These are phyloP conservation scores for Luffia ferchaultella DNA, from an alignment of 2,888 invertebrate species.

Conservation along the genomic window DNA sequence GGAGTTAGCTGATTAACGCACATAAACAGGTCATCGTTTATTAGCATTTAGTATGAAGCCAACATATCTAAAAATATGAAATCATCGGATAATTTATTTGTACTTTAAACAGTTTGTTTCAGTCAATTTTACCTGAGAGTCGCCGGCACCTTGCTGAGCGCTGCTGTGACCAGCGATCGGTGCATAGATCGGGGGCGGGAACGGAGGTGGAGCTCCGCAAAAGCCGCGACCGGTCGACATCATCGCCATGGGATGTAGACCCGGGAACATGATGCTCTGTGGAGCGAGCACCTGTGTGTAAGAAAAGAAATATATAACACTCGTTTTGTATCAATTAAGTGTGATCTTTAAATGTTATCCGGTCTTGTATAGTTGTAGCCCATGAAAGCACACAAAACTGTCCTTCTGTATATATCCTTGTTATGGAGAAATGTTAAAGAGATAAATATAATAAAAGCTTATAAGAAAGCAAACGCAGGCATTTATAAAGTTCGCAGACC, in stretches of 20 bases:
- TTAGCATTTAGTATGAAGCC: no score
- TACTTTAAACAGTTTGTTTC: neutral
- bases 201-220: constrained; percentile 62
- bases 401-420: no score
- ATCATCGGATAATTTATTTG: no score
- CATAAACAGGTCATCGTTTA: no score
- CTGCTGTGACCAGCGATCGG: constrained; percentile 56
- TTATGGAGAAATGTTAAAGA: no score
- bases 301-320: constrained; percentile 1
- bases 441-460: no score
- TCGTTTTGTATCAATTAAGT: neutral
- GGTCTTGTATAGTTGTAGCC: no score
- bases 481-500: no score
- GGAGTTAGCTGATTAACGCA: no score
- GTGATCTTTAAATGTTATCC: no score
- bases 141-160: constrained; percentile 67
- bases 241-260: constrained; percentile 95
- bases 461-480: no score
- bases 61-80: neutral
- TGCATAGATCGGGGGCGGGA: constrained; percentile 60
- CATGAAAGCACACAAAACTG: no score
- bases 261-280: constrained; percentile 94
- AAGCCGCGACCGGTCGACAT: constrained; percentile 80
- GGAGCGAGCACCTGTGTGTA: constrained; percentile 79
- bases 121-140: constrained; percentile 49